A percentile compares a stretch with the other conserved stretches of the same genome.
These are phyloP conservation scores for Dynastes maya DNA, from an alignment of 2,888 invertebrate genomes.

Conservation along the genomic window DNA sequence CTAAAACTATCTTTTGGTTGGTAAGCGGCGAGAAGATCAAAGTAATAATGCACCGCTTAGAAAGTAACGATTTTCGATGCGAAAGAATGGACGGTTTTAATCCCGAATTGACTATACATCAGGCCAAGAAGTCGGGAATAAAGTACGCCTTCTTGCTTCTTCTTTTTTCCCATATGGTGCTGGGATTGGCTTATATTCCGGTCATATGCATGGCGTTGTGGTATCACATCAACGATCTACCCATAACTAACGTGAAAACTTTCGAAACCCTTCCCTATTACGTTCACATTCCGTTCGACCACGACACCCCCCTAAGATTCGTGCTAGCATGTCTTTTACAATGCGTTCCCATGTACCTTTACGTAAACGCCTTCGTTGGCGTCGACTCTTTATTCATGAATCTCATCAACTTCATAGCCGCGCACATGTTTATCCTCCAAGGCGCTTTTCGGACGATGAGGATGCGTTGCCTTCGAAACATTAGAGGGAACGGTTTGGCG, in stretches of 20 bases:
- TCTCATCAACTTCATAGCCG: conserved; percentile 64
- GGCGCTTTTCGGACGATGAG: conserved; percentile 63
- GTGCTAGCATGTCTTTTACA: conserved; percentile 65
- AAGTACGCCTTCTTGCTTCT: conserved; percentile 60
- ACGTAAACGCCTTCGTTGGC: conserved; percentile 64
- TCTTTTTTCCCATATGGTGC: conserved; percentile 60
- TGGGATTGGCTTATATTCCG: conserved; percentile 62
- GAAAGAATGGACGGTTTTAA: conserved; percentile 57
- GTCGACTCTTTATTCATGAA: conserved; percentile 66
- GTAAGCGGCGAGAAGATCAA: conserved; percentile 57
- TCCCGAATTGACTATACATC: conserved; percentile 56
- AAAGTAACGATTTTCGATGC: conserved; percentile 58
- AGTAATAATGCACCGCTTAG: conserved; percentile 59
- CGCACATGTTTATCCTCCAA: conserved; percentile 64
- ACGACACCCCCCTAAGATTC: conserved; percentile 61
- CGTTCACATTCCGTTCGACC: conserved; percentile 61
- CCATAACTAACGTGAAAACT: conserved; percentile 25
- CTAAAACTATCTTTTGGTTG: conserved; percentile 63
- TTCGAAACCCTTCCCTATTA: conserved; percentile 42
- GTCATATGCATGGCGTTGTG: conserved; percentile 56
- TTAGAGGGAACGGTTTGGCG: conserved; percentile 32
- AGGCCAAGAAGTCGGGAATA: conserved; percentile 59
- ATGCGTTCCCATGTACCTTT: conserved; percentile 64
- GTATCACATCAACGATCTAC: conserved; percentile 23
- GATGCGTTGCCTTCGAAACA: conserved; percentile 55